Base-by-base conservation (phyloP, 2,113 vertebrate genomes). In the Engraulis encrasicolus region DNA sequence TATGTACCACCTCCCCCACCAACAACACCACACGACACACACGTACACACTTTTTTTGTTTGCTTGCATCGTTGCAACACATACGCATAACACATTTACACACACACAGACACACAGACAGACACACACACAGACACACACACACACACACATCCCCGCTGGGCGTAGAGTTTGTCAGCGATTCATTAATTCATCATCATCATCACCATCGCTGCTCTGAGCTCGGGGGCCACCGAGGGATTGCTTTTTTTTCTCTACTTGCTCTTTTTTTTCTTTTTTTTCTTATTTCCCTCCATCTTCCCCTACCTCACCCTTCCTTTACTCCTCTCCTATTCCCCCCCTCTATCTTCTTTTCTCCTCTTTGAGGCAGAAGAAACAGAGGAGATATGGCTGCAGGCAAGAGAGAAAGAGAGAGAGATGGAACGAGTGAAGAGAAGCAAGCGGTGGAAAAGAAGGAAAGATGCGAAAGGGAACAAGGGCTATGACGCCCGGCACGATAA, bases 131-230 rank as follows among this genome's bases (percentile, higher is more conserved):
- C 3, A 31, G 23, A 71, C n/a, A 71, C 61, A 71, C 1, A 71
- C 61, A 15, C 23, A 31, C 11, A 2, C 61, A 31, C 12, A 52
- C 48, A 18, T 61, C 37, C 82, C 80, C 36, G 11, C 45, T 48
- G 81, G 20, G 78, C 50, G 61, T 80, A 37, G 50, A 58, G 61
- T 88, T 86, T 85, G 85, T 86, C 83, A 86, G 87, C 81, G 80
- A 50, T 86, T 86, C 85, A 86, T 88, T 86, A 86, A 84, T 86
- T 86, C 81, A 49, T 88, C 78, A 81, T 83, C 81, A 85, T 85
- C 84, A 81, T 80, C 71, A 74, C 19, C 77, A 78, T 49, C 58
- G 48, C 27, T 34, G 50, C 71, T 86, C 52, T 40, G 49, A 38
- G 85, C 78, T 18, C 12, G n/a, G 81, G 81, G 49, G 34, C 80